These are phyloP conservation scores for Drosophila subquinaria DNA, from an alignment of 2,888 invertebrate genomes.

Conservation along the genomic window DNA sequence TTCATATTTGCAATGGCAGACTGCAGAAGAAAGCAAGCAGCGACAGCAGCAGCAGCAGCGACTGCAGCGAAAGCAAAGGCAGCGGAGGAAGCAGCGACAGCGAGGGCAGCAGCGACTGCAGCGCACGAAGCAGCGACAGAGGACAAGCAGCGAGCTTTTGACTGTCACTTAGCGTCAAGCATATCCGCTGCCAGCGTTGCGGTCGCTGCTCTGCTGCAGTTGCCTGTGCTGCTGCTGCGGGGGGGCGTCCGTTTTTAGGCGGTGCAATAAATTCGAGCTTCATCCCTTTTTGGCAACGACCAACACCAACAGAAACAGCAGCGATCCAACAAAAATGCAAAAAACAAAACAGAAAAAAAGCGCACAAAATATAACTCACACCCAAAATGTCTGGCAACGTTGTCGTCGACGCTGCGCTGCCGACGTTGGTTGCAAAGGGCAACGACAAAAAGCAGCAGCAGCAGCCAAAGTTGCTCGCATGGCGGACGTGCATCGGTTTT, in stretches of 20 bases:
- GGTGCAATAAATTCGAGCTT: constrained; percentile 74
- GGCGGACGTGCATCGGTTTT: constrained; percentile 82
- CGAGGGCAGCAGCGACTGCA: constrained; percentile 4
- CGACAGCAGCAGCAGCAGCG: not conserved
- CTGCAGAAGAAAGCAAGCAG: constrained; percentile 32
- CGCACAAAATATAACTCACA: constrained; percentile 57
- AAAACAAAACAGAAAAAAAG: not conserved
- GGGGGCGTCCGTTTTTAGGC: constrained; percentile 35
- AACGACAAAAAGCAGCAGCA: constrained; percentile 39
- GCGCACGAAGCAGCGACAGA: not conserved
- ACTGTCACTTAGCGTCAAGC: constrained; percentile 32
- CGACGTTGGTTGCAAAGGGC: constrained; percentile 37
- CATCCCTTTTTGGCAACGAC: constrained; percentile 78
- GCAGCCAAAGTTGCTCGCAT: constrained; percentile 64
- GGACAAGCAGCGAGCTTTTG: constrained; percentile 7
- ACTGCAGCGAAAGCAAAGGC: constrained; percentile 19
- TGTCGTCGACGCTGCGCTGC: constrained; percentile 21
- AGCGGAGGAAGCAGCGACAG: constrained; percentile 8
- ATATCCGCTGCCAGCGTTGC: constrained; percentile 64
- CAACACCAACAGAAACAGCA: constrained; percentile 65
- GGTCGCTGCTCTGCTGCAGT: constrained; percentile 35
- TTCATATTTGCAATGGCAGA: constrained; percentile 37
- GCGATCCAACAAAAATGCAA: constrained; percentile 42
- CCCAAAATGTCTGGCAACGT: constrained; percentile 76
- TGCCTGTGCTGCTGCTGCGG: constrained; percentile 15